Conservation (phyloP, 2,888 invertebrate genomes). For the Tenthredo scrophulariae region DNA sequence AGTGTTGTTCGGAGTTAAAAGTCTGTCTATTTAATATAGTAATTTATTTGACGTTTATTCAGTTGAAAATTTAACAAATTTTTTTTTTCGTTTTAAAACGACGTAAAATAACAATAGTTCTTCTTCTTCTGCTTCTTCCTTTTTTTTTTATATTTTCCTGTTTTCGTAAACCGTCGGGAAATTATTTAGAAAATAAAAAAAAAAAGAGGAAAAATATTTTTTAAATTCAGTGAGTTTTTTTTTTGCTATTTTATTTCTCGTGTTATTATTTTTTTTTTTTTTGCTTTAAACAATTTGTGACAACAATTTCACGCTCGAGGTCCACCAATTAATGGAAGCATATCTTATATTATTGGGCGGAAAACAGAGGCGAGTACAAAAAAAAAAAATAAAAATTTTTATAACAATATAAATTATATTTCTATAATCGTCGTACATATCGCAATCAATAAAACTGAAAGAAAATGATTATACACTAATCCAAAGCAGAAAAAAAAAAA, state of each 20-base stretch:
- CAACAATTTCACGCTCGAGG: slow-evolving; percentile 42
- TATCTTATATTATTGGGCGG: slow-evolving; percentile 35
- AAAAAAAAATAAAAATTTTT: neutral
- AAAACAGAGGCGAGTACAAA: slow-evolving; percentile 53
- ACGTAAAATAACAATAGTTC: neutral
- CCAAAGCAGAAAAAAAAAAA: neutral
- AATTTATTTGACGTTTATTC: slow-evolving; percentile 13
- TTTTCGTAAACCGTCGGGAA: neutral
- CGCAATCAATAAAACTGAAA: neutral
- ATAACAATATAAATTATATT: slow-evolving; percentile 22
- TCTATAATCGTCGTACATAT: neutral
- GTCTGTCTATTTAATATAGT: slow-evolving; percentile 16
- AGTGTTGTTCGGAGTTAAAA: slow-evolving; percentile 47
- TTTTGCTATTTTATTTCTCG: neutral
- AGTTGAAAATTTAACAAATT: neutral
- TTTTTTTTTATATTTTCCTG: neutral
- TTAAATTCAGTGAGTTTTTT: slow-evolving; percentile 14
- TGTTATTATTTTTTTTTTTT: neutral
- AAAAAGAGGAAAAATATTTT: neutral
- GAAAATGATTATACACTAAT: neutral
- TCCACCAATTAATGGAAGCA: slow-evolving; percentile 35
- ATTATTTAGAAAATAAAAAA: neutral
- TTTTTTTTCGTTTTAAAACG: neutral
- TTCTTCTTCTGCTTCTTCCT: neutral
- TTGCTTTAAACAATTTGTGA: neutral